Evolutionary conservation across 2,797 vertebrate species (phyloP).

Genomic region (Notolabrus celidotus): DNA sequence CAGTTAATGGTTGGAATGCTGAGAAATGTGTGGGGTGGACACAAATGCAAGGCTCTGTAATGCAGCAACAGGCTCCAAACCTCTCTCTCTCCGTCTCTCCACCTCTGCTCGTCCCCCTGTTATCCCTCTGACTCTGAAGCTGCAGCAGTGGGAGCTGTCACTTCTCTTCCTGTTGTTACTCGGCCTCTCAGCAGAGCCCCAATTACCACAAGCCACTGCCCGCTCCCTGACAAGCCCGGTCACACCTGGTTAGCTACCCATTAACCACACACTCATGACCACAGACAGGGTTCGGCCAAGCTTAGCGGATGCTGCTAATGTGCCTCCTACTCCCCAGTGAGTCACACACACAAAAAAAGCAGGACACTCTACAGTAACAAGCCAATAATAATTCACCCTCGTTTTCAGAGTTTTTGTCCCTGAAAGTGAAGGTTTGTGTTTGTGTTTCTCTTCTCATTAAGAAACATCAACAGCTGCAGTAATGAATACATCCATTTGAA

Average conservation of each 20-base stretch:
- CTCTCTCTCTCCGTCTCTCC: background rate
- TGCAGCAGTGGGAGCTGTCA: conserved; percentile 64
- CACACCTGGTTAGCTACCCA: conserved; percentile 56
- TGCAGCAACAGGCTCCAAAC: conserved; percentile 12
- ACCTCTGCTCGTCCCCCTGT: conserved; percentile 17
- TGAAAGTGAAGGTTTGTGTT: background rate
- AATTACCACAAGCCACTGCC: conserved; percentile 66
- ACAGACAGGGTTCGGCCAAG: conserved; percentile 47
- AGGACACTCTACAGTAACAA: background rate
- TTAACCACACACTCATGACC: conserved; percentile 49
- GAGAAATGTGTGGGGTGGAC: no score
- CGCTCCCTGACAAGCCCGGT: conserved; percentile 42
- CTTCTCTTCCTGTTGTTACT: conserved; percentile 71
- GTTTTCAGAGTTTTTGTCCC: background rate
- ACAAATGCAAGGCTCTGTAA: background rate
- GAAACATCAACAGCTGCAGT: background rate
- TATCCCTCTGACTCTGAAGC: conserved; percentile 31
- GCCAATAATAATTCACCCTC: background rate
- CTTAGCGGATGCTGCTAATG: conserved; percentile 47
- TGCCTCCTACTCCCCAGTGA: conserved; percentile 39
- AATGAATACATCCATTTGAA: background rate
- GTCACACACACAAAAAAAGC: conserved; percentile 20
- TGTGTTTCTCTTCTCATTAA: background rate
- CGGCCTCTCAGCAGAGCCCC: conserved; percentile 65
- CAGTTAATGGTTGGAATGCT: no score